Evolutionary conservation across 1,140 invertebrate species (phyloP).

Genomic region (Melitaea cinxia): DNA sequence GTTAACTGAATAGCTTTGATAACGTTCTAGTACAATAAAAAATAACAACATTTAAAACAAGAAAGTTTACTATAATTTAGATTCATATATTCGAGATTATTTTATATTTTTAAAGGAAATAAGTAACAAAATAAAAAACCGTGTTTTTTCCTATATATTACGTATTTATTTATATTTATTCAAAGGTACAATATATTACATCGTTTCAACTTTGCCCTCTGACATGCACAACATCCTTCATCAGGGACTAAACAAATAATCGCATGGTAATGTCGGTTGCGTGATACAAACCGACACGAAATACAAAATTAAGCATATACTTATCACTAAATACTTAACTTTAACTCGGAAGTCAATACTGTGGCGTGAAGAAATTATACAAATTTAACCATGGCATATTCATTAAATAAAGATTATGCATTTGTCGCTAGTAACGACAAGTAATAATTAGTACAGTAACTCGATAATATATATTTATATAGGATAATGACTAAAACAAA

Average conservation of each 20-base stretch:
- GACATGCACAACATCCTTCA: slow-evolving; percentile 59
- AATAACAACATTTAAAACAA: no score
- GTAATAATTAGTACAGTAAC: slow-evolving; percentile 38
- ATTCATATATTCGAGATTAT: no score
- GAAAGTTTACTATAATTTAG: no score
- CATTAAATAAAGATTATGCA: slow-evolving; percentile 76
- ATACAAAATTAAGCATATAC: slow-evolving; percentile 78
- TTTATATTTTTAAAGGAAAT: not conserved
- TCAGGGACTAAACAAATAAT: slow-evolving; percentile 76
- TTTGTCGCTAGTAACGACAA: slow-evolving; percentile 54
- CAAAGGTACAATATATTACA: slow-evolving; percentile 82
- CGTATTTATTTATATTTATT: slow-evolving; percentile 81
- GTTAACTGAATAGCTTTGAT: no score
- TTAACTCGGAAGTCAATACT: slow-evolving; percentile 79
- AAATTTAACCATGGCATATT: slow-evolving; percentile 64
- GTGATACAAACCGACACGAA: slow-evolving; percentile 47
- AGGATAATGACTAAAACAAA: slow-evolving; percentile 52
- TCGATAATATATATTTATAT: slow-evolving; percentile 40
- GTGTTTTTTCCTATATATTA: slow-evolving; percentile 76
- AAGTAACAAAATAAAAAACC: slow-evolving; percentile 44
- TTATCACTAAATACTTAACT: slow-evolving; percentile 67
- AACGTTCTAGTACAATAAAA: no score
- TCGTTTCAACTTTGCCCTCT: slow-evolving; percentile 70
- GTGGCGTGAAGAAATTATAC: slow-evolving; percentile 69
- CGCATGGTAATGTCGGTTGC: slow-evolving; percentile 66